Percentiles rank a stretch among this genome's conserved stretches.
Conservation (phyloP, 2,888 invertebrate genomes). For the Gonocerus acuteangulatus region DNA sequence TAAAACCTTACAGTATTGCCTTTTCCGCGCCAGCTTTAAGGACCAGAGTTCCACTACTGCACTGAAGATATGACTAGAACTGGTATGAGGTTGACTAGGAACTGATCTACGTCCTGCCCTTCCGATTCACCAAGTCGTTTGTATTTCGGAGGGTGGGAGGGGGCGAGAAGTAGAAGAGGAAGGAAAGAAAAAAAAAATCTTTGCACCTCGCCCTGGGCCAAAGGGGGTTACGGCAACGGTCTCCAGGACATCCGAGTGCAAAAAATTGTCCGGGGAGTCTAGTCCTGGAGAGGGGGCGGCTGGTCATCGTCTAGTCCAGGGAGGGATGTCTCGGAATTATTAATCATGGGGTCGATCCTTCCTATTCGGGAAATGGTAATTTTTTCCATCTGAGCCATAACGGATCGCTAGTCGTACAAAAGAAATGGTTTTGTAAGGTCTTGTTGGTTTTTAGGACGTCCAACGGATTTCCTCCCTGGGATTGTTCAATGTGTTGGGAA, state of each 20-base stretch:
- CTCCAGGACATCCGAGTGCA: background rate
- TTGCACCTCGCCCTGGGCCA: background rate
- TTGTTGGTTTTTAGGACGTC: too few species aligned
- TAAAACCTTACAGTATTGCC: too few species aligned
- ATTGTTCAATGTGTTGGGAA: too few species aligned
- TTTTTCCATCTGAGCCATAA: background rate
- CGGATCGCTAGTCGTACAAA: background rate
- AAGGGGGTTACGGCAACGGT: background rate
- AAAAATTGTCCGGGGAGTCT: background rate
- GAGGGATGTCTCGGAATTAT: background rate
- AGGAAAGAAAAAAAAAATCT: background rate
- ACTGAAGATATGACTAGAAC: background rate
- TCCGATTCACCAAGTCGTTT: background rate
- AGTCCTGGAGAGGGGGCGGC: background rate
- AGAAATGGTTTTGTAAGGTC: too few species aligned
- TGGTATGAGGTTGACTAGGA: background rate
- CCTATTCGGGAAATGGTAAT: background rate
- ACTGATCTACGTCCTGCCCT: background rate
- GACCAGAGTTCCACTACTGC: too few species aligned
- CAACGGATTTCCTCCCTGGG: too few species aligned
- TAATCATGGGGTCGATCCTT: background rate
- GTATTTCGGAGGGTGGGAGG: background rate
- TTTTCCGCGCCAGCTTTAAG: too few species aligned
- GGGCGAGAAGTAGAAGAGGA: background rate
- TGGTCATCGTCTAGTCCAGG: background rate